Evolutionary conservation across 2,888 invertebrate genomes (phyloP).

Genomic region (Leptopterna dolabrata): DNA sequence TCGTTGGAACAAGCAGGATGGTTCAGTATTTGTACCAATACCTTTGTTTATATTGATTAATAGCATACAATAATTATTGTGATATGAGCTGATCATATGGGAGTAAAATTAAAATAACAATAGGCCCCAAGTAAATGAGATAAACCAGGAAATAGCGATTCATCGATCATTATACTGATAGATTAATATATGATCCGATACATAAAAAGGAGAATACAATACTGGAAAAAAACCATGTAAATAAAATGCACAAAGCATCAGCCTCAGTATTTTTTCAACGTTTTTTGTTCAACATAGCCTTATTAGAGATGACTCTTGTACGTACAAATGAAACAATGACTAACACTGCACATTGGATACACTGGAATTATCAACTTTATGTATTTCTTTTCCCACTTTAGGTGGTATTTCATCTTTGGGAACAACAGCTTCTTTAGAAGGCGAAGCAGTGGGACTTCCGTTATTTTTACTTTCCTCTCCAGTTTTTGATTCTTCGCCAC

Average conservation of each 20-base stretch:
- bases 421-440: not conserved
- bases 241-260: not conserved
- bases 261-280: not conserved
- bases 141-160: not conserved
- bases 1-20: not conserved
- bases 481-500: not conserved
- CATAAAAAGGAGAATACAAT: not conserved
- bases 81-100: not conserved
- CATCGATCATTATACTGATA: not conserved
- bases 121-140: not conserved
- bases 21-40: not conserved
- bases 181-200: not conserved
- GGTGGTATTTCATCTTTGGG: not conserved
- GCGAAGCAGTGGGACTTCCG: not conserved
- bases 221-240: not conserved
- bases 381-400: not conserved
- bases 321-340: not conserved
- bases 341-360: constrained; percentile 15
- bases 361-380: not conserved
- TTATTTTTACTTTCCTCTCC: not conserved
- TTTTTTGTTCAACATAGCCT: not conserved
- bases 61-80: not conserved
- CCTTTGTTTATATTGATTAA: not conserved
- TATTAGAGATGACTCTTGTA: constrained; percentile 13
- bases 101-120: not conserved